Evolutionary conservation across 2,888 invertebrate species (phyloP).

Genomic region (Ormyrus rosae): DNA sequence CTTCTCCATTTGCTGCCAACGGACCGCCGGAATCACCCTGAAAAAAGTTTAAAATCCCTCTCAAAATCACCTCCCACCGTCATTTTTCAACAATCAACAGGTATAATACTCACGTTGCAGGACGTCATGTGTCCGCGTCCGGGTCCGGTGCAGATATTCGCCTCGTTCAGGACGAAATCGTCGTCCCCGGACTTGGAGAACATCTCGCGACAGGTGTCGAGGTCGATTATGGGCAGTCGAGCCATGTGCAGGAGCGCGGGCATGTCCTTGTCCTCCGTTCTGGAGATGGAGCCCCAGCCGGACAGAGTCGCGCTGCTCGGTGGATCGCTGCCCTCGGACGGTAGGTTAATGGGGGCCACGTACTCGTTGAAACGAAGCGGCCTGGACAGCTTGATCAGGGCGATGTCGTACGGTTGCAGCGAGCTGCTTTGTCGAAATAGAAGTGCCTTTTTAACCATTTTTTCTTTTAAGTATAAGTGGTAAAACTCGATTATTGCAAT

Average conservation of each 20-base stretch:
- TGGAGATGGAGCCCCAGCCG: constrained; percentile 76
- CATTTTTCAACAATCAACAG: no score
- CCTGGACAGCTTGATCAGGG: constrained; percentile 74
- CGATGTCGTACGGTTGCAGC: constrained; percentile 77
- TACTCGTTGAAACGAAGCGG: constrained; percentile 67
- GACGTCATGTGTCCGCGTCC: constrained; percentile 48
- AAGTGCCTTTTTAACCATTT: neutral
- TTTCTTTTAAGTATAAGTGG: neutral
- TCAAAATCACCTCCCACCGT: no score
- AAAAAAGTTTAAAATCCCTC: neutral
- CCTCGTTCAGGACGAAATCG: constrained; percentile 59
- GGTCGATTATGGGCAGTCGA: constrained; percentile 65
- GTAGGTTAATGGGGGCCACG: constrained; percentile 73
- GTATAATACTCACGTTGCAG: constrained; percentile 53
- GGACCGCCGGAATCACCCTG: constrained; percentile 76
- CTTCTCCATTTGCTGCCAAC: constrained; percentile 75
- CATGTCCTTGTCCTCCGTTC: constrained; percentile 57
- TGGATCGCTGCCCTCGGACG: constrained; percentile 64
- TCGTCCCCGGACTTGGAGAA: constrained; percentile 54
- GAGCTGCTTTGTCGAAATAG: neutral
- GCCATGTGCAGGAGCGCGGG: constrained; percentile 69
- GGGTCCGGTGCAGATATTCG: constrained; percentile 66
- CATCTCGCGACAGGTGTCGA: constrained; percentile 61
- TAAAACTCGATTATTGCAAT: neutral
- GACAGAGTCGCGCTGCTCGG: constrained; percentile 70